Evolutionary conservation across 2,888 invertebrate genomes (phyloP).

Genomic region (Caprella mutica): DNA sequence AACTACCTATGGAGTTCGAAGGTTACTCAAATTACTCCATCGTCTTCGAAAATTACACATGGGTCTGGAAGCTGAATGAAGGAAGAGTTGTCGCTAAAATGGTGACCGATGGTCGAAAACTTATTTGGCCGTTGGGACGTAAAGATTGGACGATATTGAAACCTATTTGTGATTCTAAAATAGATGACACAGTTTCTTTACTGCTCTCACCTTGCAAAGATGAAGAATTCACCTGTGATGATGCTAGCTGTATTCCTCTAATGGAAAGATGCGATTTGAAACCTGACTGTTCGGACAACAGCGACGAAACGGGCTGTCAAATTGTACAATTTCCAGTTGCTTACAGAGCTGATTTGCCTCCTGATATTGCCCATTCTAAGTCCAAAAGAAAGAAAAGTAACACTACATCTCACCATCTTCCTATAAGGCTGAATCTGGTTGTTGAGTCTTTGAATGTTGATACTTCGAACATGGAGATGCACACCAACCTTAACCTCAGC

Average conservation of each 20-base stretch:
- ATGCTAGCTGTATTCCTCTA: conserved; percentile 23
- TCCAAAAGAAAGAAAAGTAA: background rate
- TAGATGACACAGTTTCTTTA: conserved; percentile 6
- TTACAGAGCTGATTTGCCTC: conserved; percentile 20
- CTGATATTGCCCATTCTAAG: conserved; percentile 11
- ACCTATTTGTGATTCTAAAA: conserved; percentile 17
- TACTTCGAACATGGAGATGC: conserved; percentile 25
- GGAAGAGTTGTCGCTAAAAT: conserved; percentile 17
- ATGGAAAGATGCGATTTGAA: conserved; percentile 25
- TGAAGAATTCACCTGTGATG: conserved; percentile 23
- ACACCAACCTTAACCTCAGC: conserved; percentile 24
- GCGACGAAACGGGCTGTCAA: conserved; percentile 28
- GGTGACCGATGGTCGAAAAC: background rate
- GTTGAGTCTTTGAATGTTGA: conserved; percentile 26
- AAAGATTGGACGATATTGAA: conserved; percentile 17
- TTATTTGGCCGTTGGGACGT: conserved; percentile 21
- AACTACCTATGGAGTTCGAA: conserved; percentile 10
- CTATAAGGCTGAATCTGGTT: conserved; percentile 15
- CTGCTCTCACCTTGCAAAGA: conserved; percentile 21
- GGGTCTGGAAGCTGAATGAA: conserved; percentile 22
- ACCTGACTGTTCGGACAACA: conserved; percentile 25
- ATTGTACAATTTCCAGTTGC: conserved; percentile 20
- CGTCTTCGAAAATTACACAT: conserved; percentile 3
- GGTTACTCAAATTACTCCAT: conserved; percentile 25
- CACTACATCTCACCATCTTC: conserved; percentile 16